A percentile compares a stretch with the other conserved stretches of the same genome.
Evolutionary conservation across 2,113 vertebrate genomes (phyloP).

Genomic region (Caloenas nicobarica): DNA sequence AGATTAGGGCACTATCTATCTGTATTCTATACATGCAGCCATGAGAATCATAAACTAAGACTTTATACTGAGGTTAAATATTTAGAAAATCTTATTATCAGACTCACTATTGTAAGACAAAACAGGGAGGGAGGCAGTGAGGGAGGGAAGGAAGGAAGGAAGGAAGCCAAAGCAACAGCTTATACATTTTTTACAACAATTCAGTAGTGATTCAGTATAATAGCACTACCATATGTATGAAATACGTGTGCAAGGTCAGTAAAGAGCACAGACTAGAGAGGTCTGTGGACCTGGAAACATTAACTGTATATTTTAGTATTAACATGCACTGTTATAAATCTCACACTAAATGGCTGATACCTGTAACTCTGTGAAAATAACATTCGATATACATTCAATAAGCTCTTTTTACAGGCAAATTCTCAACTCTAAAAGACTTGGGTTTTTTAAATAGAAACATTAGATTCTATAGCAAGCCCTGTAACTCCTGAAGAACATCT

Average conservation of each 20-base stretch:
- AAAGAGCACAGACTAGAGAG: not conserved
- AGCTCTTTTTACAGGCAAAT: not conserved
- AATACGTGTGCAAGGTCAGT: not conserved
- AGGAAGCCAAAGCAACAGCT: not conserved
- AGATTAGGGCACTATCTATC: not conserved
- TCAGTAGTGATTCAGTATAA: not conserved
- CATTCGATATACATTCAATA: not conserved
- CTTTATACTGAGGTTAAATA: not conserved
- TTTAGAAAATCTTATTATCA: not conserved
- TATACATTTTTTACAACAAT: not conserved
- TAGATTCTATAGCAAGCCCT: not conserved
- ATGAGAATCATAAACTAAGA: not conserved
- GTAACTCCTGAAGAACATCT: not conserved
- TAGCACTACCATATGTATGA: not conserved
- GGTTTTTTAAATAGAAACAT: not conserved
- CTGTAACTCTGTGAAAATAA: not conserved
- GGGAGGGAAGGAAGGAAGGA: no score
- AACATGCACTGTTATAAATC: not conserved
- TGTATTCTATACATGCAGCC: not conserved
- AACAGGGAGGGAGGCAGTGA: not conserved
- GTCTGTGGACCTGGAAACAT: not conserved
- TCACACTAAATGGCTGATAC: not conserved
- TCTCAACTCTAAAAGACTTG: not conserved
- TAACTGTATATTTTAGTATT: not conserved
- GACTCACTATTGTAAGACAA: not conserved